Conservation (phyloP, 1,140 invertebrate genomes). For the Solen grandis region DNA sequence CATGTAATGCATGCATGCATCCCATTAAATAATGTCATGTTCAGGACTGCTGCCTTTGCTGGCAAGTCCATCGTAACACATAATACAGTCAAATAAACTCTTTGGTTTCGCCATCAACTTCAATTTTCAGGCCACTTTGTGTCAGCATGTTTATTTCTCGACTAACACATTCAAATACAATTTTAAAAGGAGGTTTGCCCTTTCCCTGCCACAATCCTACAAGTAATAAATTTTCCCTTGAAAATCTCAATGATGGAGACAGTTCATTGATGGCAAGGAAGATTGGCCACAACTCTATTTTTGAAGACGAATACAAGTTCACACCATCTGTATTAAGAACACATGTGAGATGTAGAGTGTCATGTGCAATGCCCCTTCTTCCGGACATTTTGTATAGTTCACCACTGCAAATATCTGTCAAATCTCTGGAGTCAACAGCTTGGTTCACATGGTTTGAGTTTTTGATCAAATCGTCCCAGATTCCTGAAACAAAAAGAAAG, state of each 20-base stretch:
- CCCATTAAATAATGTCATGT: slow-evolving; percentile 62
- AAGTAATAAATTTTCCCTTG: slow-evolving; percentile 52
- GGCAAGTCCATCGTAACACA: slow-evolving; percentile 42
- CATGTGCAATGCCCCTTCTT: slow-evolving; percentile 5
- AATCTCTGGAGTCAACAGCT: too few relatives aligned
- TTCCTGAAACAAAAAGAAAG: too few relatives aligned
- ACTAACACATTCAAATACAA: slow-evolving; percentile 21
- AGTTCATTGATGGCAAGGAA: slow-evolving; percentile 58
- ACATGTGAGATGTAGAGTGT: slow-evolving; percentile 39
- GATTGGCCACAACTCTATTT: slow-evolving; percentile 59
- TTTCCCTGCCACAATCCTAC: slow-evolving; percentile 55
- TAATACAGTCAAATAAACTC: slow-evolving; percentile 24
- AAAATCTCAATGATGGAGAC: slow-evolving; percentile 48
- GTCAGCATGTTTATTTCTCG: slow-evolving; percentile 39
- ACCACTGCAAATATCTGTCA: slow-evolving; percentile 41
- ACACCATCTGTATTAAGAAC: slow-evolving; percentile 58
- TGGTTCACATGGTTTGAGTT: too few relatives aligned
- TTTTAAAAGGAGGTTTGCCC: slow-evolving; percentile 57
- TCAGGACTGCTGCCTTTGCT: slow-evolving; percentile 50
- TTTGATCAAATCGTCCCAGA: too few relatives aligned
- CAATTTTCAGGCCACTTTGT: slow-evolving; percentile 14
- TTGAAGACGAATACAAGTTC: slow-evolving; percentile 58
- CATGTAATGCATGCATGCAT: slow-evolving; percentile 43
- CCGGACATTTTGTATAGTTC: slow-evolving; percentile 27
- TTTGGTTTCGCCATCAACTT: slow-evolving; percentile 4